Conservation (phyloP, 2,797 vertebrate genomes). For the Anguilla obscura region DNA sequence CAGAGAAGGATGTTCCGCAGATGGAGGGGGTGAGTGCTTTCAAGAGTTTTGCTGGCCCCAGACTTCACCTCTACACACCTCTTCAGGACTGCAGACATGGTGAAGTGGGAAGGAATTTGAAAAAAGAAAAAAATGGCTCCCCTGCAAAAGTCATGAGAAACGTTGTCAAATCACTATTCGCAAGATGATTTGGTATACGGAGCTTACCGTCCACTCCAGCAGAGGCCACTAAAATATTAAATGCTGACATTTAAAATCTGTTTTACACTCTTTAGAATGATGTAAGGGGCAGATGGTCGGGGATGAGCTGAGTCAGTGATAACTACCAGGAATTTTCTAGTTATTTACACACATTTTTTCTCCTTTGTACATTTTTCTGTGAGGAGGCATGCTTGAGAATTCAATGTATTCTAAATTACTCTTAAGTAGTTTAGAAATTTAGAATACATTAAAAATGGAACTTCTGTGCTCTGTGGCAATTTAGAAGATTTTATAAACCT, state of each 20-base stretch:
- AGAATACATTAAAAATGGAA: background rate
- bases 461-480: background rate
- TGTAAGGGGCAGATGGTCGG: background rate
- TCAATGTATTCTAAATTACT: background rate
- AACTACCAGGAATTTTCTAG: background rate
- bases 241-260: slow-evolving; percentile 3
- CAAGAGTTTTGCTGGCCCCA: background rate
- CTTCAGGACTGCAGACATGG: slow-evolving; percentile 1
- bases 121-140: slow-evolving; percentile 14
- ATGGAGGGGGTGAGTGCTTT: background rate
- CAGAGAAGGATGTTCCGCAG: background rate
- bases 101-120: background rate
- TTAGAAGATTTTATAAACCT: background rate
- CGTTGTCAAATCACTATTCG: slow-evolving; percentile 38
- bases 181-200: slow-evolving; percentile 18
- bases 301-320: slow-evolving; percentile 1
- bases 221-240: slow-evolving; percentile 25
- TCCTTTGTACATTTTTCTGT: background rate
- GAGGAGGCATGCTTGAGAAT: background rate
- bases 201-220: slow-evolving; percentile 31
- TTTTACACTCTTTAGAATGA: slow-evolving; percentile 1
- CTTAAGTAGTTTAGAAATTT: background rate
- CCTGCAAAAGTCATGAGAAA: slow-evolving; percentile 30
- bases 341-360: background rate
- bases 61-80: slow-evolving; percentile 10